Percentiles rank a stretch among this genome's conserved stretches.
These are phyloP conservation scores for Tringa solitaria DNA, from an alignment of 2,113 vertebrate species.

Conservation along the genomic window DNA sequence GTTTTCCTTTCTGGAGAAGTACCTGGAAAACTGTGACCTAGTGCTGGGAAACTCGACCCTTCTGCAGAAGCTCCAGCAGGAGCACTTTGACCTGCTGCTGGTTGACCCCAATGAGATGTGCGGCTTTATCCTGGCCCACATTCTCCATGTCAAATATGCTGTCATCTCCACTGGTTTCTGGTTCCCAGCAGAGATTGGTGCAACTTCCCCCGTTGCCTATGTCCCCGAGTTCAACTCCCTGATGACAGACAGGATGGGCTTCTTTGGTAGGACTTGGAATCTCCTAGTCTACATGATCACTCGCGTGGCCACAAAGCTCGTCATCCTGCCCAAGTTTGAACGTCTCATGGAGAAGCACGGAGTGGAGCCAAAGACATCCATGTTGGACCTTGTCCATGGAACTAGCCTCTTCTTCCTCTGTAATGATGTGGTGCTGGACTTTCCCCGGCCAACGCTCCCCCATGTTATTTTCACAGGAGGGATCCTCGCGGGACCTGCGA, in stretches of 20 bases:
- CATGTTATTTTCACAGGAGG: conserved; percentile 65
- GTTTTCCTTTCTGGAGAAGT: conserved; percentile 67
- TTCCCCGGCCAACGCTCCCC: conserved; percentile 60
- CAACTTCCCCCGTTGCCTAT: conserved; percentile 61
- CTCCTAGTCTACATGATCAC: conserved; percentile 62
- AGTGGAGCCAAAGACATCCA: conserved; percentile 36
- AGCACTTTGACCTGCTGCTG: conserved; percentile 63
- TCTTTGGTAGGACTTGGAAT: conserved; percentile 66
- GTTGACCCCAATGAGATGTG: conserved; percentile 73
- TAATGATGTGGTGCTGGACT: conserved; percentile 65
- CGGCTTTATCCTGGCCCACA: conserved; percentile 62
- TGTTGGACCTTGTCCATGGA: conserved; percentile 62
- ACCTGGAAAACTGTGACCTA: conserved; percentile 66
- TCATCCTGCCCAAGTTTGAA: conserved; percentile 70
- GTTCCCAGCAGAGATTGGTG: conserved; percentile 72
- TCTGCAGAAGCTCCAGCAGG: conserved; percentile 32
- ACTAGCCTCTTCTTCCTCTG: conserved; percentile 68
- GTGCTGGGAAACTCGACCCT: conserved; percentile 57
- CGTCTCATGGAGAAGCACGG: conserved; percentile 58
- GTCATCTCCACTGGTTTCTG: conserved; percentile 72
- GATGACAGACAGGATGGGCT: conserved; percentile 68
- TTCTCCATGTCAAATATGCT: conserved; percentile 53
- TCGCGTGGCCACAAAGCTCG: conserved; percentile 53
- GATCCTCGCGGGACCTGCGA: conserved; percentile 43
- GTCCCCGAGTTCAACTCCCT: conserved; percentile 72